phyloP scores from a whole-genome alignment of 1,140 invertebrate genomes.

The Megalonaias nervosa region DNA sequence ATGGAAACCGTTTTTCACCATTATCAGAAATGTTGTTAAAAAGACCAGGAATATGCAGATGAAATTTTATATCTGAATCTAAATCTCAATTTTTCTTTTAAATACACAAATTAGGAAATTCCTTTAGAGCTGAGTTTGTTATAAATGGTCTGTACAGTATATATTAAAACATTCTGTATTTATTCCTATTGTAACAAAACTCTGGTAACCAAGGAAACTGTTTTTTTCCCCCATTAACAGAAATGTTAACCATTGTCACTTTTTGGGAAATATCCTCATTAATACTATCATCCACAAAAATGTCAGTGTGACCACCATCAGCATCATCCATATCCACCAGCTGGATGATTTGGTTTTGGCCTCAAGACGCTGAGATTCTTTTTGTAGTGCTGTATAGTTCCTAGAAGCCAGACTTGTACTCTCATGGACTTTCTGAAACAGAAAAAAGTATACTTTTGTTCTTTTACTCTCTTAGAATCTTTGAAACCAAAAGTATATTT shows the following conservation, averaged over 20 bases:
- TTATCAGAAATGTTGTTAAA: too few species aligned
- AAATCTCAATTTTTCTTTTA: too few species aligned
- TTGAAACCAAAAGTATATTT: constrained; percentile 68
- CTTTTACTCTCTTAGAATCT: constrained; percentile 82
- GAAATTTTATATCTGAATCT: too few species aligned
- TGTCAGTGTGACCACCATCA: constrained; percentile 85
- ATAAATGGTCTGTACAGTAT: too few species aligned
- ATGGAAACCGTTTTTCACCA: too few species aligned
- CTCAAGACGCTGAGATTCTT: constrained; percentile 85
- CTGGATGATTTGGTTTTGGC: constrained; percentile 92
- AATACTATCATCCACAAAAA: constrained; percentile 93
- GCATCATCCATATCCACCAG: constrained; percentile 94
- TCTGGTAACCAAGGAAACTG: too few species aligned
- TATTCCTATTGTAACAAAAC: too few species aligned
- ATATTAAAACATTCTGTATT: too few species aligned
- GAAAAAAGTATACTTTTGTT: background rate
- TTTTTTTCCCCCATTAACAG: background rate
- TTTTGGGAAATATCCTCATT: constrained; percentile 79
- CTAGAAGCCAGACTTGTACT: constrained; percentile 84
- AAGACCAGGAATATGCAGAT: too few species aligned
- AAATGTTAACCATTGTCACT: constrained; percentile 11
- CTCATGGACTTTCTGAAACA: constrained; percentile 79
- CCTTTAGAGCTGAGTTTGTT: too few species aligned
- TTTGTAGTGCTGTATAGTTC: constrained; percentile 83
- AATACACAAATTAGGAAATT: too few species aligned